Percentiles rank a stretch among this genome's conserved stretches.
Conservation (phyloP, 2,113 vertebrate species). For the Tinamus guttatus region DNA sequence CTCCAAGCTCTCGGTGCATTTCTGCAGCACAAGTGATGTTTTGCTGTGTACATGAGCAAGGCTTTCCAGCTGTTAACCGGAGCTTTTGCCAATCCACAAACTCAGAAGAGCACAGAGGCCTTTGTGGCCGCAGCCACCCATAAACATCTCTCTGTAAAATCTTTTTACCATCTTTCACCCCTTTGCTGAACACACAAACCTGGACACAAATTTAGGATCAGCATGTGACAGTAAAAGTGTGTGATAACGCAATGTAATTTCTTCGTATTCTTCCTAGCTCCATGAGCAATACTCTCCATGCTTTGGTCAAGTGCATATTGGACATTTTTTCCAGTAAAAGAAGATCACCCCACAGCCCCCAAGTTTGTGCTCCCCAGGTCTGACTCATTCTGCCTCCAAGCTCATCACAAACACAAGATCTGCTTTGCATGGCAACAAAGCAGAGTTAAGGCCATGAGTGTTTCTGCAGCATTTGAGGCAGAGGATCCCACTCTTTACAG, state of each 20-base stretch:
- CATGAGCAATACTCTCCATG: background rate
- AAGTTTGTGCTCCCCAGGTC: fast-evolving
- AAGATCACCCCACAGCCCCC: background rate
- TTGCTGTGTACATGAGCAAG: background rate
- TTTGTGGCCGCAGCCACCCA: background rate
- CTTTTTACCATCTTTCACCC: background rate
- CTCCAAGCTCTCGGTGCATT: background rate
- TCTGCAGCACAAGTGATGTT: fast-evolving
- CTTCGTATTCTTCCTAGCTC: background rate
- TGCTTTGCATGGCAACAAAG: background rate
- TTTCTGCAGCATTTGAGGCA: background rate
- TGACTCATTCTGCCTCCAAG: background rate
- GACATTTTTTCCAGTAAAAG: fast-evolving
- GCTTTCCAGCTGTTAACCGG: background rate
- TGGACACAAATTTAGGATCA: background rate
- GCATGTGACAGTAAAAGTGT: background rate
- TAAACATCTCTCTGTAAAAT: background rate
- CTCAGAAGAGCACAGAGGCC: fast-evolving
- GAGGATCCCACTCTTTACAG: background rate
- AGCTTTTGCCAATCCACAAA: background rate
- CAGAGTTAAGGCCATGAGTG: background rate
- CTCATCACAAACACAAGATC: fast-evolving
- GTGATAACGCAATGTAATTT: background rate
- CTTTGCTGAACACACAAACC: background rate
- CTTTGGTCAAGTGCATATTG: fast-evolving